phyloP scores from a whole-genome alignment of 2,888 invertebrate species.

The Lycophotia porphyrea region DNA sequence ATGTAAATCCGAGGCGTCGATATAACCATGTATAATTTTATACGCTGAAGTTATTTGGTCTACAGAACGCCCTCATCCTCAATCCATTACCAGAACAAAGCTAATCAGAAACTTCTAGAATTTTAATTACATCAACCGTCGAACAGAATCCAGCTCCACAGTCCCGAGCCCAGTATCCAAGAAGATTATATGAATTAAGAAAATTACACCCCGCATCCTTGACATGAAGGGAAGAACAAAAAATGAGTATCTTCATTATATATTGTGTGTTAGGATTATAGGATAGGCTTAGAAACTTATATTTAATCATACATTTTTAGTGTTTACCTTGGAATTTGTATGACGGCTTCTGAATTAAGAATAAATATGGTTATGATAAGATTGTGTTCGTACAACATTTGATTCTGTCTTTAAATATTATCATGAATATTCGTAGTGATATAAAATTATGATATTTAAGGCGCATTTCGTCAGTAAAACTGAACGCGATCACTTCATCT shows the following conservation, averaged over 20 bases:
- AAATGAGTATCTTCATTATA: slow-evolving; percentile 68
- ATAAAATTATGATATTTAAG: background rate
- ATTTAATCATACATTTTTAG: slow-evolving; percentile 56
- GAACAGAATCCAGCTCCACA: slow-evolving; percentile 21
- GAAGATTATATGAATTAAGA: slow-evolving; percentile 81
- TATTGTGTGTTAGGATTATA: slow-evolving; percentile 60
- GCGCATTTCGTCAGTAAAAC: background rate
- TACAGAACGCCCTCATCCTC: background rate
- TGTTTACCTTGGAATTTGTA: slow-evolving; percentile 42
- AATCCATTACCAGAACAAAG: slow-evolving; percentile 4
- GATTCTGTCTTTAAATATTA: background rate
- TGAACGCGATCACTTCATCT: background rate
- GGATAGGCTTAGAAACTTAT: slow-evolving; percentile 50
- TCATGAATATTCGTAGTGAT: no score
- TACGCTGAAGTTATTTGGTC: no score
- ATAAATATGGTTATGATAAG: background rate
- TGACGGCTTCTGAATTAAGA: slow-evolving; percentile 33
- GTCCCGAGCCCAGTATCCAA: slow-evolving; percentile 50
- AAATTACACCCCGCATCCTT: slow-evolving; percentile 73
- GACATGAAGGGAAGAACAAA: slow-evolving; percentile 63
- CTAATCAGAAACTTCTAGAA: slow-evolving; percentile 32
- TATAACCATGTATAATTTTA: no score
- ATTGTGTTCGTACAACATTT: background rate
- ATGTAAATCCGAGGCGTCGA: no score
- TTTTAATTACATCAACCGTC: slow-evolving; percentile 54